Conservation (phyloP, 2,888 invertebrate genomes). For the Sycophila texana region DNA sequence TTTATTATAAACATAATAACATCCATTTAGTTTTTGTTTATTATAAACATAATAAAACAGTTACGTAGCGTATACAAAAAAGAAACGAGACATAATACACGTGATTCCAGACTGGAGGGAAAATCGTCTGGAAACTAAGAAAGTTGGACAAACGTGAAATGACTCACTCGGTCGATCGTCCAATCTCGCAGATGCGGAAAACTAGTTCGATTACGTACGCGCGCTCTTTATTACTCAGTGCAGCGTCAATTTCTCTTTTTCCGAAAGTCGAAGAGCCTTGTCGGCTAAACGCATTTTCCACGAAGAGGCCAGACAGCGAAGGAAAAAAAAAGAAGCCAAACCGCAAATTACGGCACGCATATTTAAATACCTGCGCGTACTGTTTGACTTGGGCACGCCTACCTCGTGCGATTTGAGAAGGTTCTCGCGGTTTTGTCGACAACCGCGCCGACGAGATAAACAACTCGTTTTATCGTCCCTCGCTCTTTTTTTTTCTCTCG, state of each 20-base stretch:
- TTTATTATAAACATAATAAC: too few relatives aligned
- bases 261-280: constrained; percentile 4
- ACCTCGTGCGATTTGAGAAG: too few relatives aligned
- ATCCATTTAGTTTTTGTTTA: too few relatives aligned
- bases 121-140: constrained; percentile 27
- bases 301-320: not conserved
- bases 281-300: not conserved
- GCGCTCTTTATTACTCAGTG: constrained; percentile 25
- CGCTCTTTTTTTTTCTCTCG: not conserved
- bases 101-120: not conserved
- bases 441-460: too few relatives aligned
- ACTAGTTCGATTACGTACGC: constrained; percentile 54
- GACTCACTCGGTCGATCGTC: constrained; percentile 48
- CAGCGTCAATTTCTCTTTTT: constrained; percentile 51
- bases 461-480: too few relatives aligned
- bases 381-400: too few relatives aligned
- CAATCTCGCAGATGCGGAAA: constrained; percentile 39
- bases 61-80: too few relatives aligned
- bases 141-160: constrained; percentile 52
- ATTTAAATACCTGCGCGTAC: too few relatives aligned
- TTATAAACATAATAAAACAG: too few relatives aligned
- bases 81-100: too few relatives aligned
- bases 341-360: too few relatives aligned
- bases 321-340: not conserved
- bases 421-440: too few relatives aligned